phyloP scores from a whole-genome alignment of 2,888 invertebrate genomes.

The Agrilus biguttatus region DNA sequence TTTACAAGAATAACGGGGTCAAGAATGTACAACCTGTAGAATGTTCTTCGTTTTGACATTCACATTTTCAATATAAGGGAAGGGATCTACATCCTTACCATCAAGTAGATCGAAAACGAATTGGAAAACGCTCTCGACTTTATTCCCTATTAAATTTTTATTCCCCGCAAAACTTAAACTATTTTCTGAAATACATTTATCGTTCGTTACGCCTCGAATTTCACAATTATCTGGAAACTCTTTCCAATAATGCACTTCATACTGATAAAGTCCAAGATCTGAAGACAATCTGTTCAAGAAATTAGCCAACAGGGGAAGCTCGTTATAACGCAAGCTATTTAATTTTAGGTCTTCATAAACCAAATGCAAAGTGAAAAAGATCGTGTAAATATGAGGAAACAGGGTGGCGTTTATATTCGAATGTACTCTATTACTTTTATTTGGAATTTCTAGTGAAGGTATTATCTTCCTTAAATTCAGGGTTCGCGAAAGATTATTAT shows the following conservation, averaged over 20 bases:
- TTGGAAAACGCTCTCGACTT: conserved; percentile 57
- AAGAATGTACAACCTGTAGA: conserved; percentile 42
- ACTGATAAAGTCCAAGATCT: conserved; percentile 58
- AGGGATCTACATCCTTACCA: conserved; percentile 39
- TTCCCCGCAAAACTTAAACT: conserved; percentile 25
- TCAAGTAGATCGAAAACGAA: conserved; percentile 53
- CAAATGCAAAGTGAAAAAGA: conserved; percentile 72
- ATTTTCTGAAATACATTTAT: conserved; percentile 35
- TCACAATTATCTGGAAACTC: conserved; percentile 60
- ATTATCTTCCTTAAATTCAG: conserved; percentile 18
- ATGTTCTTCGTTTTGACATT: conserved; percentile 60
- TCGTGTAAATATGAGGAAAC: conserved; percentile 56
- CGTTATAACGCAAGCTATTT: conserved; percentile 52
- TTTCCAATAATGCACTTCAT: conserved; percentile 68
- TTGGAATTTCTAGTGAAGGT: conserved; percentile 10
- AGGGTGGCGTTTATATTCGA: conserved; percentile 52
- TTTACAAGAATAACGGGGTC: too few species aligned
- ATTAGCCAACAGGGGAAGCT: conserved; percentile 50
- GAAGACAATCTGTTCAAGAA: conserved; percentile 62
- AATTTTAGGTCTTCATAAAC: conserved; percentile 85
- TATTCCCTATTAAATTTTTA: conserved; percentile 40
- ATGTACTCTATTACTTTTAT: conserved; percentile 26
- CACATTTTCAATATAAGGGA: conserved; percentile 59
- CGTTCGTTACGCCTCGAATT: conserved; percentile 18
- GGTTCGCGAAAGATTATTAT: conserved; percentile 30